Base-by-base conservation (phyloP, 2,888 invertebrate species). In the Meliscaeva auricollis region DNA sequence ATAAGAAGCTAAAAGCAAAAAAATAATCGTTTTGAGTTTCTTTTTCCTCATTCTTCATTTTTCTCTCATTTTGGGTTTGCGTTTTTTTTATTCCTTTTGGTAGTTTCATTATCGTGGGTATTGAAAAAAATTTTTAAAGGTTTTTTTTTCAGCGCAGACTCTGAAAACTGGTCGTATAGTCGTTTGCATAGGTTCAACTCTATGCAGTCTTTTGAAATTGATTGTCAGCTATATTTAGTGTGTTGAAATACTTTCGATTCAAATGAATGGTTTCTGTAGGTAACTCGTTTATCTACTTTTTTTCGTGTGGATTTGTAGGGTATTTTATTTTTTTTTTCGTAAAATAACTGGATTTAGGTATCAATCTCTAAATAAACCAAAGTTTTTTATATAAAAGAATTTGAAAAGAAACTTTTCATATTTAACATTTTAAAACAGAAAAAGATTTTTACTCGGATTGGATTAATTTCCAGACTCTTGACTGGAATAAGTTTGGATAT, bases 111-210 rank as follows among this genome's bases (percentile, higher is more conserved):
- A 75, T 84, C 75, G 64, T 75, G 52, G 66, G 70, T 79, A 84
- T 85, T 85, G 58, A 84, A 79, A 77, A 76, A 69, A 66, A 60
- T 58, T 79, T 82, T 79, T 85, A 75, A 80, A 76, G 52, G 60
- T 75, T 80, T 80, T 68, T 72, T 58, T 22, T 30, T n/a, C 68
- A 80, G 80, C 84, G 84, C 84, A 85, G 79, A 80, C 75, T 85
- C 84, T 80, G 22, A 73, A 85, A 85, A 85, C 84, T 79, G 74
- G 74, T 79, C 74, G 69, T 68, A 15, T 52, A 20, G 15, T 35
- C 66, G 8, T 11, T 9, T 11, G 41, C 13, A 60, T 60, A 50
- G 6, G 62, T 32, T 32, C 62, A 50, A 30, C 69, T 74, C 46
- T 46, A 26, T 7, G 4, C 22, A 11, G 44, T 35, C 22, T 35